A percentile compares a stretch with the other conserved stretches of the same genome.
Evolutionary conservation across 1,140 invertebrate species (phyloP).

Genomic region (Adoxophyes honmai): DNA sequence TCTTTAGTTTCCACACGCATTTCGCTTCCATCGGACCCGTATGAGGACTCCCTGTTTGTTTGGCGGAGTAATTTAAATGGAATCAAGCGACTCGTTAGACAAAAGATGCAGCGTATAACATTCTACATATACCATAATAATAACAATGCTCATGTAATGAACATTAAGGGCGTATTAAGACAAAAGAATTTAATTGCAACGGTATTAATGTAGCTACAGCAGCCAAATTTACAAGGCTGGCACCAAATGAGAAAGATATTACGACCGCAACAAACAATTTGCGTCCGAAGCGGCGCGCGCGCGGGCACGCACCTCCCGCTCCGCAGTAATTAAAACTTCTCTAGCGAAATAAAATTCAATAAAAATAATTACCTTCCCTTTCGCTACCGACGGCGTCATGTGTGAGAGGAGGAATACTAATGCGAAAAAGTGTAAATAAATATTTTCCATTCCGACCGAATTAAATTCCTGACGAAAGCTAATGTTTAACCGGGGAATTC

Average conservation of each 20-base stretch:
- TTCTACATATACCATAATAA: slow-evolving; percentile 1
- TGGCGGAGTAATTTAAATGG: slow-evolving; percentile 38
- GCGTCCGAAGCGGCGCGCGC: slow-evolving; percentile 32
- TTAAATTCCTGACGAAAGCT: slow-evolving; percentile 71
- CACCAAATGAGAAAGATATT: slow-evolving; percentile 49
- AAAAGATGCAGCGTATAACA: background rate
- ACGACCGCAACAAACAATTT: slow-evolving; percentile 62
- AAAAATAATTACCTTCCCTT: slow-evolving; percentile 58
- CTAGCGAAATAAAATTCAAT: slow-evolving; percentile 60
- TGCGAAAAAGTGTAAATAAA: slow-evolving; percentile 59
- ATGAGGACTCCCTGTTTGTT: slow-evolving; percentile 44
- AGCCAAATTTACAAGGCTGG: slow-evolving; percentile 40
- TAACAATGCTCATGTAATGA: background rate
- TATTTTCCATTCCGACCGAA: slow-evolving; percentile 58
- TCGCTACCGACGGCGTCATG: slow-evolving; percentile 36
- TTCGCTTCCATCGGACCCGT: slow-evolving; percentile 25
- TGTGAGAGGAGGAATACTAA: slow-evolving; percentile 42
- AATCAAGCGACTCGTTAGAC: slow-evolving; percentile 28
- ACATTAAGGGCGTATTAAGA: slow-evolving; percentile 19
- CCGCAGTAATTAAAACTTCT: slow-evolving; percentile 61
- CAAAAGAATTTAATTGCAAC: slow-evolving; percentile 30
- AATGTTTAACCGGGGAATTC: slow-evolving; percentile 72
- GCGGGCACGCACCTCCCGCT: slow-evolving; percentile 36
- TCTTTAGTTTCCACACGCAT: slow-evolving; percentile 60
- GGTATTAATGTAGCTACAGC: slow-evolving; percentile 38